Conservation (phyloP, 2,888 invertebrate genomes). For the Thereva nobilitata region DNA sequence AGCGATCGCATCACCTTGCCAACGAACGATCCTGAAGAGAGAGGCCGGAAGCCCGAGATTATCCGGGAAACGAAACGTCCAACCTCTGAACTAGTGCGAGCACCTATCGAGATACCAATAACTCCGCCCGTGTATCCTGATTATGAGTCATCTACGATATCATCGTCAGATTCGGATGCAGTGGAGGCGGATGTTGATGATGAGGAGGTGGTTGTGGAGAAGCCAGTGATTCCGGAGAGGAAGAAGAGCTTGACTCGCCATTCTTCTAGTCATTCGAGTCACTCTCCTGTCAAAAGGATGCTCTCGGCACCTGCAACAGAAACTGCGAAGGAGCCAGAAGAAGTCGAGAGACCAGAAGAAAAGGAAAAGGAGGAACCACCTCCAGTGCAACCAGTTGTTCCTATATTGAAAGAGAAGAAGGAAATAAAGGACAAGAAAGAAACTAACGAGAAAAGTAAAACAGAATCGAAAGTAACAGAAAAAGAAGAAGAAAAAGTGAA, state of each 20-base stretch:
- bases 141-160: constrained; percentile 56
- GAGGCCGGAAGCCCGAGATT: constrained; percentile 11
- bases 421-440: too few species aligned
- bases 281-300: too few species aligned
- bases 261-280: constrained; percentile 44
- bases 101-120: constrained; percentile 15
- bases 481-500: constrained; percentile 9
- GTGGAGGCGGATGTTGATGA: constrained; percentile 43
- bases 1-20: constrained; percentile 50
- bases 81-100: constrained; percentile 41
- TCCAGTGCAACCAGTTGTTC: too few species aligned
- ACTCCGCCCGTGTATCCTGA: constrained; percentile 37
- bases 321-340: too few species aligned
- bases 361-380: too few species aligned
- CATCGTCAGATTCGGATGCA: constrained; percentile 55
- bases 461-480: constrained; percentile 42
- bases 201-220: constrained; percentile 25
- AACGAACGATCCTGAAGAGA: constrained; percentile 52
- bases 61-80: not conserved
- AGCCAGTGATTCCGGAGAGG: constrained; percentile 3
- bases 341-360: too few species aligned
- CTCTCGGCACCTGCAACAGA: too few species aligned
- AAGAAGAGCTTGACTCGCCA: constrained; percentile 46
- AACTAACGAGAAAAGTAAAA: constrained; percentile 11
- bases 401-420: too few species aligned